Percentiles rank a stretch among this genome's conserved stretches.
Evolutionary conservation across 2,888 invertebrate genomes (phyloP).

Genomic region (Sinopyrophorus schimmeli): DNA sequence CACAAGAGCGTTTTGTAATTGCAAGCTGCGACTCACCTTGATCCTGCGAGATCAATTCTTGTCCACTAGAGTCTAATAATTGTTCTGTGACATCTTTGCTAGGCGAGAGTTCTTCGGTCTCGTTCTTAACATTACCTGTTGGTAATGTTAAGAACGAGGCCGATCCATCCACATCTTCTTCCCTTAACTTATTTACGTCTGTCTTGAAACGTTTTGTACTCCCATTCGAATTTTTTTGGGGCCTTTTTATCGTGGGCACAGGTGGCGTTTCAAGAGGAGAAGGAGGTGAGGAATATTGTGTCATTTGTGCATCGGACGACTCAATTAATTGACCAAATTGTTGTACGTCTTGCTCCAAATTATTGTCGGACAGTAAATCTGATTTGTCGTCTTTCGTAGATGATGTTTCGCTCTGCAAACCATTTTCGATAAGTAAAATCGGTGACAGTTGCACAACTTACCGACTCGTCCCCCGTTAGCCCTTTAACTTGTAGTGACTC

Average conservation of each 20-base stretch:
- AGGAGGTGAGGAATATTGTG: slow-evolving; percentile 29
- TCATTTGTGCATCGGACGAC: slow-evolving; percentile 38
- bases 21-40: no score
- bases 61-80: slow-evolving; percentile 15
- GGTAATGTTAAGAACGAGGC: no score
- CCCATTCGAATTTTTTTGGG: slow-evolving; percentile 35
- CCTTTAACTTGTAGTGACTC: slow-evolving; percentile 73
- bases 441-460: slow-evolving; percentile 38
- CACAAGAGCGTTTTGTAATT: no score
- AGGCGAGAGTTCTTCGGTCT: slow-evolving; percentile 28
- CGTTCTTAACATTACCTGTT: no score
- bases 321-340: slow-evolving; percentile 48
- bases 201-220: slow-evolving; percentile 42
- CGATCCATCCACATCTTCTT: no score
- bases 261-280: slow-evolving; percentile 10
- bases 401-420: slow-evolving; percentile 48
- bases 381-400: slow-evolving; percentile 50
- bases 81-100: slow-evolving; percentile 32
- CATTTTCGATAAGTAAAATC: not conserved
- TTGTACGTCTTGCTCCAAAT: slow-evolving; percentile 45
- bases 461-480: slow-evolving; percentile 60
- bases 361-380: slow-evolving; percentile 44
- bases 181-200: no score
- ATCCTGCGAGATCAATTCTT: slow-evolving; percentile 36
- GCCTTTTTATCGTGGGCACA: slow-evolving; percentile 36